Base-by-base conservation (phyloP, 2,888 invertebrate species). In the Lissonota sp. region DNA sequence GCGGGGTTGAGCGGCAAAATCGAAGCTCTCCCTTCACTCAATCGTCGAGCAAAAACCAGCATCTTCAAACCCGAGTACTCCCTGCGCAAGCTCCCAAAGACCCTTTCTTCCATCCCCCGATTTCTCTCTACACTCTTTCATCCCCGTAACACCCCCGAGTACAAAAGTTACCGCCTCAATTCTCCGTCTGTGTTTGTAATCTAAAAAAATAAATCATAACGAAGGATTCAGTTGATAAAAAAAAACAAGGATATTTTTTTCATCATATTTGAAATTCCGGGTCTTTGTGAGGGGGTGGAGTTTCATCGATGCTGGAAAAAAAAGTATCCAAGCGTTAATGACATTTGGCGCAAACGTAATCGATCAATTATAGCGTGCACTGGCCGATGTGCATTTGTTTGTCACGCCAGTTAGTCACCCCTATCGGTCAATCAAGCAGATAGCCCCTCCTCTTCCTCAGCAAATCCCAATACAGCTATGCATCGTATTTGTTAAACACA, bases 311-410 rank as follows among this genome's bases (percentile, higher is more conserved):
- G 37, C 5, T 14, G 12, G 8, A 26, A 6, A 40, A n/a, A 37
- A 66, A 64, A 74, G 58, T 66, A 55, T 67, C 26, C 44, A 26
- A 64, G 55, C 60, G 14, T 62, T 12, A 49, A 63, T 70, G 86
- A 86, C 85, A 87, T 90, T 88, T 87, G 87, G 84, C 85, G 84
- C 84, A 64, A n/a, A 74, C 85, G 85, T 86, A 87, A 90, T 90
- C 88, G 88, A 90, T 89, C 89, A 91, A 90, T 90, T 90, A 90
- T 88, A 85, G 84, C 72, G 83, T 67, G 87, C 87, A 78, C 84
- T 60, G 84, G 82, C 44, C 83, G 87, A 87, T 88, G 89, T 80
- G 87, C 88, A 89, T 90, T 90, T 88, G 85, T 89, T 90, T 88
- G 89, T 86, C 85, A 87, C 86, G 89, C 88, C 87, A 85, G 88